Evolutionary conservation across 2,113 vertebrate genomes (phyloP).

Genomic region (Ptyas mucosa): DNA sequence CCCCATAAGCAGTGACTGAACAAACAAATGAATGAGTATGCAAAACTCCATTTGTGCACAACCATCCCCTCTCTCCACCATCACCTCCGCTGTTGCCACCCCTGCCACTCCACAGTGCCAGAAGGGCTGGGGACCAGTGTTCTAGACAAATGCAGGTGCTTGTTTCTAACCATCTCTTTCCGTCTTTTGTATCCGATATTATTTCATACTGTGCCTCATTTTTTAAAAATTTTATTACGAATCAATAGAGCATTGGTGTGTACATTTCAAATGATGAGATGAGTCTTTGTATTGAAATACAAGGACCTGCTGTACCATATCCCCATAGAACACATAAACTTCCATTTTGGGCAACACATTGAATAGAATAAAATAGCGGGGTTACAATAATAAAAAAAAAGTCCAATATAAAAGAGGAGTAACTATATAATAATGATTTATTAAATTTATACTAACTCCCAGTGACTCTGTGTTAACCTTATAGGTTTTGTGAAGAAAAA

Average conservation of each 20-base stretch:
- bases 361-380: not conserved
- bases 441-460: not conserved
- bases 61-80: not conserved
- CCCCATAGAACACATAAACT: not conserved
- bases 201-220: slow-evolving; percentile 32
- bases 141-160: slow-evolving; percentile 32
- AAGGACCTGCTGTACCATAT: not conserved
- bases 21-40: not conserved
- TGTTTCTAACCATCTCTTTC: slow-evolving; percentile 29
- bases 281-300: slow-evolving; percentile 20
- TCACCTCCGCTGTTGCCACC: not conserved
- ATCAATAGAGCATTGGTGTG: slow-evolving; percentile 33
- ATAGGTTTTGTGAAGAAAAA: not conserved
- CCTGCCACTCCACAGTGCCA: too few species aligned
- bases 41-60: too few species aligned
- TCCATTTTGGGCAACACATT: not conserved
- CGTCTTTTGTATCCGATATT: slow-evolving; percentile 43
- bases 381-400: not conserved
- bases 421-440: not conserved
- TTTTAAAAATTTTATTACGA: slow-evolving; percentile 37
- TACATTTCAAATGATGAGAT: not conserved
- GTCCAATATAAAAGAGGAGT: not conserved
- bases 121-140: not conserved
- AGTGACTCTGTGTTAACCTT: not conserved
- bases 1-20: not conserved